phyloP scores from a whole-genome alignment of 2,113 vertebrate species.

The Columba livia region DNA sequence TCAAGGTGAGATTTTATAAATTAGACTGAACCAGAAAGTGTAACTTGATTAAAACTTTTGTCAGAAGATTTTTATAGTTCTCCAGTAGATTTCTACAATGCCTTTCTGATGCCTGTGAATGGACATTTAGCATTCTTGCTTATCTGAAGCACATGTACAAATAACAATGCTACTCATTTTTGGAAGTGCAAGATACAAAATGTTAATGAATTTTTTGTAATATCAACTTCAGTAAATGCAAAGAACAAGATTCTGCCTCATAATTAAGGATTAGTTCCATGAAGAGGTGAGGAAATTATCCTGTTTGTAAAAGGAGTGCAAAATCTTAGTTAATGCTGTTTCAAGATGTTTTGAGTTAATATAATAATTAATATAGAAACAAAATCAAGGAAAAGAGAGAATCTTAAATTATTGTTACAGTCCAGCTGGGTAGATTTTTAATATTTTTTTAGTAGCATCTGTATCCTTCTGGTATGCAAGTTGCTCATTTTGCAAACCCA shows the following conservation, averaged over 20 bases:
- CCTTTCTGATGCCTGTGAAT: neutral
- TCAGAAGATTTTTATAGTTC: neutral
- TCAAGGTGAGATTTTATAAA: neutral
- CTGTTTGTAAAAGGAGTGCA: neutral
- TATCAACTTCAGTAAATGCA: neutral
- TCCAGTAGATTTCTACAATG: neutral
- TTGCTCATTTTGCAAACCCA: neutral
- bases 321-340: neutral
- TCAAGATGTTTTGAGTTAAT: neutral
- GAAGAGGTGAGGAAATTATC: neutral
- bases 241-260: neutral
- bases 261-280: neutral
- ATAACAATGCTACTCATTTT: neutral
- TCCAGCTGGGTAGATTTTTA: neutral
- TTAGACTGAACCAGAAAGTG: neutral
- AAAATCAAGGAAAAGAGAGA: neutral
- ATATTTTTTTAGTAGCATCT: neutral
- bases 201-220: neutral
- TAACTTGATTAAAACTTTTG: neutral
- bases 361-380: neutral
- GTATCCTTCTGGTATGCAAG: neutral
- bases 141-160: neutral
- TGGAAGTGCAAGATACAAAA: neutral
- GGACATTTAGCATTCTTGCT: neutral
- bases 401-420: neutral